A percentile compares a stretch with the other conserved stretches of the same genome.
Conservation (phyloP, 2,797 vertebrate genomes). For the Spondyliosoma cantharus region DNA sequence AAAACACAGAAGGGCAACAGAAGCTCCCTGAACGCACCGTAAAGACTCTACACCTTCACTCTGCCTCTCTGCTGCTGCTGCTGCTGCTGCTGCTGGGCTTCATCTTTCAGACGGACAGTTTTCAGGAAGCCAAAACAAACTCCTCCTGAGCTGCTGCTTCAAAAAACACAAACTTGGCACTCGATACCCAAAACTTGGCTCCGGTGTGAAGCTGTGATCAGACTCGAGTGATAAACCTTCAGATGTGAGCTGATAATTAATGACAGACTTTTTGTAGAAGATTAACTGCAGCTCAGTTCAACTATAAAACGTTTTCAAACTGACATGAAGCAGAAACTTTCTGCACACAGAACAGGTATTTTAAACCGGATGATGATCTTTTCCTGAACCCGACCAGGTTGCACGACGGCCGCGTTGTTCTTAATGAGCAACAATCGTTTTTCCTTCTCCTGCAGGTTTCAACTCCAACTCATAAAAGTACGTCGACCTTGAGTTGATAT, state of each 20-base stretch:
- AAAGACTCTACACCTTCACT: slow-evolving; percentile 5
- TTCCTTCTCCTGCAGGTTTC: not conserved
- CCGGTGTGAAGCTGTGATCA: not conserved
- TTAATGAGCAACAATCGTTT: too few species aligned
- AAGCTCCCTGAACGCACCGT: slow-evolving; percentile 8
- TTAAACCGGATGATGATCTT: too few species aligned
- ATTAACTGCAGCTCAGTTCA: not conserved
- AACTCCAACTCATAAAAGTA: not conserved
- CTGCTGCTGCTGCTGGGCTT: slow-evolving; percentile 5
- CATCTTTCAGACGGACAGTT: not conserved
- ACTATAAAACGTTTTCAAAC: not conserved
- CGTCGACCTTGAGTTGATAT: too few species aligned
- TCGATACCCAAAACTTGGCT: not conserved
- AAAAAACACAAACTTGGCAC: slow-evolving; percentile 29
- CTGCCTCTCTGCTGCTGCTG: not conserved
- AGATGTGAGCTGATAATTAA: not conserved
- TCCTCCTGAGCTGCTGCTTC: not conserved
- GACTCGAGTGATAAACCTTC: not conserved
- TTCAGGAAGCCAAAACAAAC: slow-evolving; percentile 43
- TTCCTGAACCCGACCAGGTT: too few species aligned
- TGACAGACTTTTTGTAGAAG: not conserved
- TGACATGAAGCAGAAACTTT: not conserved
- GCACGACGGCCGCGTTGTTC: too few species aligned
- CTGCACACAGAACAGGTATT: not conserved
- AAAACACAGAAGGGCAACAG: slow-evolving; percentile 12